These are phyloP conservation scores for Mastacembelus armatus DNA, from an alignment of 2,797 vertebrate species.

Conservation along the genomic window DNA sequence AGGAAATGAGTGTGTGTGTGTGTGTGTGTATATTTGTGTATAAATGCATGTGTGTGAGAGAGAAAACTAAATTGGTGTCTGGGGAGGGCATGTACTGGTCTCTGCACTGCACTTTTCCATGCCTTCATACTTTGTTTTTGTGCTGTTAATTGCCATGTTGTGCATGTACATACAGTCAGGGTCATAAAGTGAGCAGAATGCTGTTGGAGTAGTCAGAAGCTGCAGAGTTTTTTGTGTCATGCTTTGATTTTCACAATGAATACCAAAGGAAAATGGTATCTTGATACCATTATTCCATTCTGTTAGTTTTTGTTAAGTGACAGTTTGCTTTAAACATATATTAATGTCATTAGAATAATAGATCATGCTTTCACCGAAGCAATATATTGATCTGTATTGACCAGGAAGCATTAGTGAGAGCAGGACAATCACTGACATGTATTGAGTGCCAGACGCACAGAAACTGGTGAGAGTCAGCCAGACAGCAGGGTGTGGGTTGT, in stretches of 20 bases:
- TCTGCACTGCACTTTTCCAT: conserved; percentile 39
- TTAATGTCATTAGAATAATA: too few relatives aligned
- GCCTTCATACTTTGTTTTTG: conserved; percentile 21
- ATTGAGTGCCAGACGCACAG: too few relatives aligned
- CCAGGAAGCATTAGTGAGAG: conserved; percentile 9
- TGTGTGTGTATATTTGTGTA: not conserved
- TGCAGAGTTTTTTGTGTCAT: not conserved
- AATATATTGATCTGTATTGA: not conserved
- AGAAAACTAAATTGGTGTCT: conserved; percentile 21
- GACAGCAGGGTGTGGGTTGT: conserved; percentile 17
- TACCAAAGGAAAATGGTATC: not conserved
- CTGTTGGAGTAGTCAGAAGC: not conserved
- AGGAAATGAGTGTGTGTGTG: conserved; percentile 62
- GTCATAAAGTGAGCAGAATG: not conserved
- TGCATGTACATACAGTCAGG: not conserved
- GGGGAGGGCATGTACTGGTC: conserved; percentile 13
- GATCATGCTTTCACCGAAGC: conserved; percentile 1
- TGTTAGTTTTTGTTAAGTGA: too few relatives aligned
- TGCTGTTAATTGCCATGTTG: conserved; percentile 38
- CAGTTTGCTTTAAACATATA: too few relatives aligned
- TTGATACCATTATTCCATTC: too few relatives aligned
- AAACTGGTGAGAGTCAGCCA: conserved; percentile 7
- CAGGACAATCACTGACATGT: too few relatives aligned
- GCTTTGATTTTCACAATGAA: conserved; percentile 1
- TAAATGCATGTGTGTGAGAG: not conserved